A percentile compares a stretch with the other conserved stretches of the same genome.
These are phyloP conservation scores for Prosopocoilus inquinatus DNA, from an alignment of 2,888 invertebrate genomes.

Conservation along the genomic window DNA sequence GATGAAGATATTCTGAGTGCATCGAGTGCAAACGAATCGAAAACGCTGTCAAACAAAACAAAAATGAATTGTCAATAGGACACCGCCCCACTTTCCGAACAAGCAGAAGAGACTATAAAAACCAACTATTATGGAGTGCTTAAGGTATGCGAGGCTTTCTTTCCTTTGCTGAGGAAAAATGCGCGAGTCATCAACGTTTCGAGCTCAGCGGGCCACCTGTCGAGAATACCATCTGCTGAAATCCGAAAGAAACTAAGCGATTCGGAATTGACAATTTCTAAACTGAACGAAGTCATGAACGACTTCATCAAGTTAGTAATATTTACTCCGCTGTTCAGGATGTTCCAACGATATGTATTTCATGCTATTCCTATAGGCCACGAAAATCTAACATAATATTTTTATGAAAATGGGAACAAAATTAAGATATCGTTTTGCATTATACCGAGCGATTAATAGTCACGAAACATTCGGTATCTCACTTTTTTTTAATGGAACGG, in stretches of 20 bases:
- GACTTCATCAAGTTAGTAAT: slow-evolving; percentile 63
- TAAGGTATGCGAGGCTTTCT: slow-evolving; percentile 64
- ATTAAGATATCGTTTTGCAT: too few species aligned
- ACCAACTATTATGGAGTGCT: slow-evolving; percentile 70
- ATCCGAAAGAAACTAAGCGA: slow-evolving; percentile 58
- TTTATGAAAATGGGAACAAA: too few species aligned
- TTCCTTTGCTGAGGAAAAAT: slow-evolving; percentile 67
- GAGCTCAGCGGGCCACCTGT: slow-evolving; percentile 65
- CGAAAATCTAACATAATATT: too few species aligned
- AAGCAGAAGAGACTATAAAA: slow-evolving; percentile 63
- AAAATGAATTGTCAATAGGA: slow-evolving; percentile 51
- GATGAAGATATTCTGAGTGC: too few species aligned
- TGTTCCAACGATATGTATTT: too few species aligned
- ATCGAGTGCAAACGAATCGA: too few species aligned
- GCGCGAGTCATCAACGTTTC: slow-evolving; percentile 76
- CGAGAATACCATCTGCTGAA: slow-evolving; percentile 58
- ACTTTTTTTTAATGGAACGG: neutral
- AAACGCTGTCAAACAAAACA: too few species aligned
- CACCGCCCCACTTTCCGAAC: slow-evolving; percentile 57
- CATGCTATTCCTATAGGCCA: too few species aligned
- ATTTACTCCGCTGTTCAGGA: too few species aligned
- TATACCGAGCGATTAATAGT: too few species aligned
- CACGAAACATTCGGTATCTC: too few species aligned
- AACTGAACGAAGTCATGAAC: slow-evolving; percentile 62
- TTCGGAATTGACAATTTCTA: slow-evolving; percentile 57